A percentile compares a stretch with the other conserved stretches of the same genome.
Conservation (phyloP, 2,888 invertebrate genomes). For the Cheilosia soror region DNA sequence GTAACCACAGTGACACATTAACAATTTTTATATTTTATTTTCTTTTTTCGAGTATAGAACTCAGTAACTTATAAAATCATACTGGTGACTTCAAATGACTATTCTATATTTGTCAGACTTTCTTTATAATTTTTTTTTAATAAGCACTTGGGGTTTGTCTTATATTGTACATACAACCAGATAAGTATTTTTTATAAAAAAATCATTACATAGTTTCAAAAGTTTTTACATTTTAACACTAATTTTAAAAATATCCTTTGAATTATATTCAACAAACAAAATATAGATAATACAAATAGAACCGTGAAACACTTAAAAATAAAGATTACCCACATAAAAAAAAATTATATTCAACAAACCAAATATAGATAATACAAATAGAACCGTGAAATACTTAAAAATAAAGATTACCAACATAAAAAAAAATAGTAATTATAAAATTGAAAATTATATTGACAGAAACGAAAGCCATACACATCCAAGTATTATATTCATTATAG, state of each 20-base stretch:
- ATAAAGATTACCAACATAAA: no score
- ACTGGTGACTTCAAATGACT: slow-evolving; percentile 10
- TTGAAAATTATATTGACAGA: no score
- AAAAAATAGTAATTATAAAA: no score
- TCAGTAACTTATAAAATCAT: slow-evolving; percentile 1
- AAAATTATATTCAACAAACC: slow-evolving; percentile 14
- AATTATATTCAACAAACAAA: slow-evolving; percentile 16
- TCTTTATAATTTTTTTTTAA: neutral
- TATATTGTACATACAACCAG: slow-evolving; percentile 43
- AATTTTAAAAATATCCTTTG: neutral
- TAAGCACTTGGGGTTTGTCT: slow-evolving; percentile 55
- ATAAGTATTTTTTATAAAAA: slow-evolving; percentile 12
- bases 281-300: neutral
- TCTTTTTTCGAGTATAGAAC: neutral
- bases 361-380: neutral
- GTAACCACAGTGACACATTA: neutral
- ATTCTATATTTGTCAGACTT: slow-evolving; percentile 1
- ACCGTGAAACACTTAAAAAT: neutral
- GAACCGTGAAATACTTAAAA: neutral
- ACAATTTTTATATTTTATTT: neutral
- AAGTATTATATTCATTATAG: no score
- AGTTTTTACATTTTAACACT: neutral
- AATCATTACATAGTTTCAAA: neutral
- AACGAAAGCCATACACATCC: no score
- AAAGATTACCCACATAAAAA: no score